Conservation (phyloP, 2,888 invertebrate genomes). For the Aleiodes alternator region DNA sequence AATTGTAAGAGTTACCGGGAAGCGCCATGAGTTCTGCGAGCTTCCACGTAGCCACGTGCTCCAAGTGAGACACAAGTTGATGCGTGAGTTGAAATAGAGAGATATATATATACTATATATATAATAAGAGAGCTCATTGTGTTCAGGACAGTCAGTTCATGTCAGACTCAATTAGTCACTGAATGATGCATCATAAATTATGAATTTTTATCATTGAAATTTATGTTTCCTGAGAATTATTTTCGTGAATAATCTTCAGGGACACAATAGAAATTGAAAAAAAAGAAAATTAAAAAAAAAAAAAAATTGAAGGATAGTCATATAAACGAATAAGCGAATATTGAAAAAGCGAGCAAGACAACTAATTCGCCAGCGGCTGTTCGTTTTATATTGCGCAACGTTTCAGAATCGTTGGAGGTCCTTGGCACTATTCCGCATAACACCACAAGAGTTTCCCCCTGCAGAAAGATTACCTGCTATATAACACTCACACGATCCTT, state of each 20-base stretch:
- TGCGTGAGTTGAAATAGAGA: background rate
- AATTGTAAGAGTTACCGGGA: conserved; percentile 24
- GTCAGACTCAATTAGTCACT: conserved; percentile 31
- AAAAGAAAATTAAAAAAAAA: background rate
- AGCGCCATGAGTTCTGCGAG: conserved; percentile 43
- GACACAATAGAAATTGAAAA: background rate
- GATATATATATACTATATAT: background rate
- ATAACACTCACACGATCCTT: conserved; percentile 37
- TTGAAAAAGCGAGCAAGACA: conserved; percentile 17
- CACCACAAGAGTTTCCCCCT: conserved; percentile 54
- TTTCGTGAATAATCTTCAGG: background rate
- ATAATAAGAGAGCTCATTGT: conserved; percentile 28
- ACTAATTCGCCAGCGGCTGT: conserved; percentile 27
- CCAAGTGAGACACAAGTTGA: conserved; percentile 1
- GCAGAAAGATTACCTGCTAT: conserved; percentile 36
- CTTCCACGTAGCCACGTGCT: conserved; percentile 46
- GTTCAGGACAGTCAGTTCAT: background rate
- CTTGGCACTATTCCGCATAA: conserved; percentile 58
- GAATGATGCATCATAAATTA: conserved; percentile 18
- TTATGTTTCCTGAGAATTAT: conserved; percentile 10
- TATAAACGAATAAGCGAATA: no score
- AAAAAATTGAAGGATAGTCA: background rate
- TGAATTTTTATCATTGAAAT: conserved; percentile 23
- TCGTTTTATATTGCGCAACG: conserved; percentile 52
- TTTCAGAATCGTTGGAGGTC: conserved; percentile 53